Percentiles rank a stretch among this genome's conserved stretches.
These are phyloP conservation scores for Cyphomyrmex costatus DNA, from an alignment of 1,140 invertebrate species.

Conservation along the genomic window DNA sequence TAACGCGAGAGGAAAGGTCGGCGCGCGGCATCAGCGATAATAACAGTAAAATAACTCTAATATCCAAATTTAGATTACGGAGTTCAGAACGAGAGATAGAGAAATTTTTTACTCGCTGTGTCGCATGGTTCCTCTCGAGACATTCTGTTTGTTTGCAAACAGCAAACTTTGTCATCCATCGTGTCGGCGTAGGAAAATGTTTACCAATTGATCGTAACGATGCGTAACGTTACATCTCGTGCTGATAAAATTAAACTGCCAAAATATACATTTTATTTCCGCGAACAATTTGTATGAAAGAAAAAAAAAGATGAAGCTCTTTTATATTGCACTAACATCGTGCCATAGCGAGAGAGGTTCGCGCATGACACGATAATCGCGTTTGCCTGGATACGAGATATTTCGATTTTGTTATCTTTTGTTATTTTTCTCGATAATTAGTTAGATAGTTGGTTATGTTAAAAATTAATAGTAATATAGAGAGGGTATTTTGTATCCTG, in stretches of 20 bases:
- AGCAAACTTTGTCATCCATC: background rate
- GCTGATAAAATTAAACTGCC: slow-evolving; percentile 62
- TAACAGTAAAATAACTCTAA: background rate
- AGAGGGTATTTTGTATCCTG: background rate
- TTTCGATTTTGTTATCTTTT: background rate
- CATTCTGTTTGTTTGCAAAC: background rate
- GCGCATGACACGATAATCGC: background rate
- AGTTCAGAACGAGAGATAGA: background rate
- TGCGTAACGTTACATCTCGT: background rate
- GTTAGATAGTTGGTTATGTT: slow-evolving; percentile 20
- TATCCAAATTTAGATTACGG: background rate
- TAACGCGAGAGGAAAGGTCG: background rate
- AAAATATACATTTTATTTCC: slow-evolving; percentile 46
- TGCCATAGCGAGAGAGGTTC: slow-evolving; percentile 51
- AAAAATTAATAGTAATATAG: background rate
- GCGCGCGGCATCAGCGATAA: background rate
- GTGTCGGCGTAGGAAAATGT: slow-evolving; percentile 9
- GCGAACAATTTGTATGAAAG: background rate
- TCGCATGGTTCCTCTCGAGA: background rate
- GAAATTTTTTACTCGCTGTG: background rate
- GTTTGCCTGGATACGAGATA: slow-evolving; percentile 25
- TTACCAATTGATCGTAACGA: background rate
- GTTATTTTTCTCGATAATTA: slow-evolving; percentile 37
- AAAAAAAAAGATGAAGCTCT: background rate
- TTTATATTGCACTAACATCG: slow-evolving; percentile 31